These are phyloP conservation scores for Oncorhynchus tshawytscha DNA, from an alignment of 2,113 vertebrate genomes.

Conservation along the genomic window DNA sequence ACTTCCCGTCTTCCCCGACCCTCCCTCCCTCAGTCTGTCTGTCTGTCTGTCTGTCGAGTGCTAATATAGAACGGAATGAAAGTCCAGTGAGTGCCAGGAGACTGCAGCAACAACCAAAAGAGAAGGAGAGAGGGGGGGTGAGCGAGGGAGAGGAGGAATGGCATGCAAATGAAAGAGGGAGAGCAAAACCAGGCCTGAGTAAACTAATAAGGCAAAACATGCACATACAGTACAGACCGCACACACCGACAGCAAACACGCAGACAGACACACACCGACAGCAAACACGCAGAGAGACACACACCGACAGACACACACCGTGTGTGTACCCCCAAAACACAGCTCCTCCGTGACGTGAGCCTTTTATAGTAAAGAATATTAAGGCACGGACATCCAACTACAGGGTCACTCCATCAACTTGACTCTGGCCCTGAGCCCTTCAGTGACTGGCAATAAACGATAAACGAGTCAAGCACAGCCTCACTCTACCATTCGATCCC, in stretches of 20 bases:
- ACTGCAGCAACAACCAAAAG: conserved; percentile 53
- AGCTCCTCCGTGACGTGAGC: too few relatives aligned
- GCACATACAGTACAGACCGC: neutral
- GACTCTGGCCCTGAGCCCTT: too few relatives aligned
- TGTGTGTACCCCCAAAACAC: too few relatives aligned
- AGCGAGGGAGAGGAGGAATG: neutral
- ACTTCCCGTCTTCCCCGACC: conserved; percentile 9
- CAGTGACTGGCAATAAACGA: too few relatives aligned
- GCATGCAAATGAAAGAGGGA: neutral
- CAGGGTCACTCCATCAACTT: too few relatives aligned
- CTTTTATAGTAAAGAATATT: too few relatives aligned
- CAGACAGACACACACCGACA: too few relatives aligned
- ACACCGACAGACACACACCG: neutral
- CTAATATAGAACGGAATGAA: conserved; percentile 36
- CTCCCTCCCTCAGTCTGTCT: neutral
- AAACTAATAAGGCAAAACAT: conserved; percentile 5
- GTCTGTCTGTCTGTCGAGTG: too few relatives aligned
- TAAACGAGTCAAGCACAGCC: too few relatives aligned
- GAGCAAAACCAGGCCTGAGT: neutral
- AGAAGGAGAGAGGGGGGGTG: neutral
- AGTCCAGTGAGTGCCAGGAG: conserved; percentile 43
- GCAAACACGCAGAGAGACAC: neutral
- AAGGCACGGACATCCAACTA: too few relatives aligned
- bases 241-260: neutral
- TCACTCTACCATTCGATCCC: neutral